Base-by-base conservation (phyloP, 2,797 vertebrate species). In the Acomys russatus region DNA sequence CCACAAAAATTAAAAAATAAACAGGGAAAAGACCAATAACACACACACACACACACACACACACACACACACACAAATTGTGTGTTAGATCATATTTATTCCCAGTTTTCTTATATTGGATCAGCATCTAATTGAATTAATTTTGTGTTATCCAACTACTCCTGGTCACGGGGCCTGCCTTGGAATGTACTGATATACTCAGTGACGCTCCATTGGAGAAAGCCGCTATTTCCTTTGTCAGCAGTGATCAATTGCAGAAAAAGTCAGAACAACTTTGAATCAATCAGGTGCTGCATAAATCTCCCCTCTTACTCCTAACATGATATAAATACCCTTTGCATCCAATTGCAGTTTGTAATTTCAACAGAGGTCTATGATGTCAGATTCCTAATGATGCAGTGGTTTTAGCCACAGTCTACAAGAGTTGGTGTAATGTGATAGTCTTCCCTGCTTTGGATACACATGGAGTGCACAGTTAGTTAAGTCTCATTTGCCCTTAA, bases 311-410 rank as follows among this genome's bases (percentile, higher is more conserved):
- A 91, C 30, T 51, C 88, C 44, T 33, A 90, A 59, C 15, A 54
- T 79, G 92, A 88, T 79, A 22, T 77, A 92, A 93, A 91, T 94
- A 76, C n/a, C 63, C 15, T 91, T 74, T 70, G n/a, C 66, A 73
- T 92, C 35, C 30, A 80, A 94, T 76, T 25, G 61, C 9, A 77
- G 44, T 30, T 51, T 79, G 61, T 73, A 54, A 89, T 95, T 96
- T 93, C 80, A 96, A 83, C 95, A 91, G 80, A 92, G 94, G 92
- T 35, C 85, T 80, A 86, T 98, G 85, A 96, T 93, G 73, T 97
- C 96, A 97, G 83, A 91, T 94, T 92, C 59, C 78, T 95, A 95
- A 96, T 92, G 77, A 94, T 89, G 91, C 25, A 20, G 74, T 87
- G 0, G 74, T 90, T 59, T 63, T 71, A 92, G 73, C n/a, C 92